Evolutionary conservation across 2,888 invertebrate species (phyloP).

Genomic region (Drosophila vallismaia): DNA sequence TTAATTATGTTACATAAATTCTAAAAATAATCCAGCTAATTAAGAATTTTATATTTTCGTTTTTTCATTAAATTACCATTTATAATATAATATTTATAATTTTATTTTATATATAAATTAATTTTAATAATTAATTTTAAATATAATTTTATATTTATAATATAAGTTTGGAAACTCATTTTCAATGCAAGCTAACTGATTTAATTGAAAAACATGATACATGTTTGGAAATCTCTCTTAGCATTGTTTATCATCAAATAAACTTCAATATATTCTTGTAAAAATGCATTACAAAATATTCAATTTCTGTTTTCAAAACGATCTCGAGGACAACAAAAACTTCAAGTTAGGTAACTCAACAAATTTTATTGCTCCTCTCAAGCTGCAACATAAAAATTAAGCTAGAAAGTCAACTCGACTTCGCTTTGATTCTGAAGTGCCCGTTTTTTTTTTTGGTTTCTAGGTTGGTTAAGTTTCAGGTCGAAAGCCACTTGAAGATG

Average conservation of each 20-base stretch:
- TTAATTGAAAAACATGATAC: too few species aligned
- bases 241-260: too few species aligned
- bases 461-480: conserved; percentile 30
- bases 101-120: too few species aligned
- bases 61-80: neutral
- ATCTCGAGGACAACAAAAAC: too few species aligned
- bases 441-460: conserved; percentile 17
- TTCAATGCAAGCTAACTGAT: too few species aligned
- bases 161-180: too few species aligned
- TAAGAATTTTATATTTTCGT: neutral
- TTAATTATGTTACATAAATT: neutral
- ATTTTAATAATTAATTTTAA: too few species aligned
- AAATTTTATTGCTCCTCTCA: conserved; percentile 22
- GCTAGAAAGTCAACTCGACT: conserved; percentile 14
- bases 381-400: conserved; percentile 14
- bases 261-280: too few species aligned
- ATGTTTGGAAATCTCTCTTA: too few species aligned
- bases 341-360: conserved; percentile 32
- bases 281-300: too few species aligned
- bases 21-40: neutral
- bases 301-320: too few species aligned
- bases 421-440: conserved; percentile 35
- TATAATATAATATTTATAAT: too few species aligned
- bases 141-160: neutral
- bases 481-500: conserved; percentile 59